phyloP scores from a whole-genome alignment of 2,888 invertebrate genomes.

The Gastrophysa polygoni region DNA sequence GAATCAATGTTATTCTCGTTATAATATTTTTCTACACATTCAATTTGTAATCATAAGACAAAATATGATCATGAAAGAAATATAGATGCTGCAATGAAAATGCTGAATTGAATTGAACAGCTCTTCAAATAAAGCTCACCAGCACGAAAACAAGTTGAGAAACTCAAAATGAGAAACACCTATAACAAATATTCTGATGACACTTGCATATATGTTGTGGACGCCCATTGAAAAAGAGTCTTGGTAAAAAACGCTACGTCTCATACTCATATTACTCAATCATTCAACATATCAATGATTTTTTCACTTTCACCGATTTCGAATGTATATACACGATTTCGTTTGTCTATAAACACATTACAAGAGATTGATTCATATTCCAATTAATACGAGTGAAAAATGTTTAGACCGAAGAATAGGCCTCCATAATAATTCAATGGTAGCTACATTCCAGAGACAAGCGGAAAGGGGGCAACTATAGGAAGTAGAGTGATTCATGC shows the following conservation, averaged over 20 bases:
- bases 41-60: too few relatives aligned
- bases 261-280: constrained; percentile 55
- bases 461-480: constrained; percentile 47
- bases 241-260: constrained; percentile 55
- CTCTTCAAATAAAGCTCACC: too few relatives aligned
- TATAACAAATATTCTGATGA: too few relatives aligned
- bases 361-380: constrained; percentile 27
- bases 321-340: constrained; percentile 36
- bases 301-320: constrained; percentile 24
- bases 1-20: too few relatives aligned
- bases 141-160: too few relatives aligned
- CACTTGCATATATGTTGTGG: neutral
- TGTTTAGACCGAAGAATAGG: constrained; percentile 50
- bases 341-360: constrained; percentile 28
- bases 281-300: constrained; percentile 49
- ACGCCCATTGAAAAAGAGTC: constrained; percentile 19
- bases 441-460: constrained; percentile 44
- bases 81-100: too few relatives aligned
- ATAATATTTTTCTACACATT: too few relatives aligned
- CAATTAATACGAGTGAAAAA: constrained; percentile 26
- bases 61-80: too few relatives aligned
- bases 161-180: too few relatives aligned
- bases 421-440: constrained; percentile 46
- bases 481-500: constrained; percentile 28
- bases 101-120: too few relatives aligned